A percentile compares a stretch with the other conserved stretches of the same genome.
Conservation (phyloP, 2,113 vertebrate genomes). For the Okapia johnstoni region DNA sequence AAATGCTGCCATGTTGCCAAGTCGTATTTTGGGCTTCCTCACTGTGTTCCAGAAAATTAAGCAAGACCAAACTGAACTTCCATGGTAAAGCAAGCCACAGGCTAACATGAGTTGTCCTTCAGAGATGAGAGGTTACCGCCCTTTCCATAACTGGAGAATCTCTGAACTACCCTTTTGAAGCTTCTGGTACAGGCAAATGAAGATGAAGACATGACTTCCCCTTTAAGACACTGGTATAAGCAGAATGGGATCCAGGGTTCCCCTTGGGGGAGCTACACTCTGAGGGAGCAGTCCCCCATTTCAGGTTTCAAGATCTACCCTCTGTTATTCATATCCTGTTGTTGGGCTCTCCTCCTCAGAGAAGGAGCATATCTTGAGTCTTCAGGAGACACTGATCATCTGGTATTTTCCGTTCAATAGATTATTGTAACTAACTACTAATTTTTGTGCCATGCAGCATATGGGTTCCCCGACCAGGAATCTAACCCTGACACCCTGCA, state of each 20-base stretch:
- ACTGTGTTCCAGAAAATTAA: slow-evolving; percentile 69
- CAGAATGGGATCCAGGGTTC: slow-evolving; percentile 65
- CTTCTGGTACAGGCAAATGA: slow-evolving; percentile 35
- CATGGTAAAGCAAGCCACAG: slow-evolving; percentile 71
- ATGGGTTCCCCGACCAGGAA: background rate
- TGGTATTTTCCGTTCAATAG: background rate
- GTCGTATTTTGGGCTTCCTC: slow-evolving; percentile 51
- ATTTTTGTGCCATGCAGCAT: background rate
- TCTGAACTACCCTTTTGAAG: slow-evolving; percentile 63
- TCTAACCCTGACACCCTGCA: background rate
- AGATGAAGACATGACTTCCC: background rate
- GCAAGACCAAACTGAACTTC: slow-evolving; percentile 72
- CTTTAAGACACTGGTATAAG: slow-evolving; percentile 71
- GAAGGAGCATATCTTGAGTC: background rate
- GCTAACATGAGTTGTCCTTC: slow-evolving; percentile 67
- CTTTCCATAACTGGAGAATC: slow-evolving; percentile 72
- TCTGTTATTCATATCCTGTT: slow-evolving; percentile 69
- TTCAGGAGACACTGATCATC: background rate
- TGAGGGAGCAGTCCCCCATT: slow-evolving; percentile 66
- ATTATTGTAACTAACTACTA: background rate
- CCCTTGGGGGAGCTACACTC: slow-evolving; percentile 70
- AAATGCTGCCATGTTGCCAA: slow-evolving; percentile 49
- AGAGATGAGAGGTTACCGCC: slow-evolving; percentile 71
- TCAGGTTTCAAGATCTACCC: slow-evolving; percentile 71
- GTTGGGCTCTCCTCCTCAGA: slow-evolving; percentile 42